Evolutionary conservation across 2,888 invertebrate genomes (phyloP).

Genomic region (Platycnemis pennipes): DNA sequence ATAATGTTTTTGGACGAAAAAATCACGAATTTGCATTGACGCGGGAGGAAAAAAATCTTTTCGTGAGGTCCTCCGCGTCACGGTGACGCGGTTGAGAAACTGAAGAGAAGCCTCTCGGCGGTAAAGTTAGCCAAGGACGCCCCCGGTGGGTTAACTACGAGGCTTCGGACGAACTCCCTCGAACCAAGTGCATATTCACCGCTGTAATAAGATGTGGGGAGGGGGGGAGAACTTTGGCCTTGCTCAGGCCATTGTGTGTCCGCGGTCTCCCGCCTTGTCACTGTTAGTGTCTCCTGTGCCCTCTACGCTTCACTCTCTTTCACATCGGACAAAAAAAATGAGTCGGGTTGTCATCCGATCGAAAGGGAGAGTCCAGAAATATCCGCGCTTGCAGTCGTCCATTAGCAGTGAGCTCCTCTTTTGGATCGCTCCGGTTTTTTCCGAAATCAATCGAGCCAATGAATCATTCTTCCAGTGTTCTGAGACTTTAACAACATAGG

Average conservation of each 20-base stretch:
- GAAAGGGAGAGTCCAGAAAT: neutral
- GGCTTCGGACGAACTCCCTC: neutral
- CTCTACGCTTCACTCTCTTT: neutral
- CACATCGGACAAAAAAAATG: neutral
- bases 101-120: neutral
- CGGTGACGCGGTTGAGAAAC: neutral
- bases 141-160: neutral
- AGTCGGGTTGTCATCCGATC: neutral
- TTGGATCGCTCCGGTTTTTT: neutral
- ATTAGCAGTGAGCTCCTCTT: neutral
- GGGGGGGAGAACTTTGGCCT: neutral
- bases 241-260: constrained; percentile 9
- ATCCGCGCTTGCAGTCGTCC: neutral
- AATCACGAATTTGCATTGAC: neutral
- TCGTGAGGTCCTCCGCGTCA: neutral
- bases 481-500: neutral
- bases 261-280: neutral
- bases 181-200: neutral
- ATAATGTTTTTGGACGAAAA: neutral
- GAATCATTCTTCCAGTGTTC: neutral
- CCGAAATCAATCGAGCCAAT: neutral
- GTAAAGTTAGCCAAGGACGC: neutral
- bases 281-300: neutral
- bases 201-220: neutral
- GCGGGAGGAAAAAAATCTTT: neutral